Percentiles rank a stretch among this genome's conserved stretches.
These are phyloP conservation scores for Notolabrus celidotus DNA, from an alignment of 2,797 vertebrate genomes.

Conservation along the genomic window DNA sequence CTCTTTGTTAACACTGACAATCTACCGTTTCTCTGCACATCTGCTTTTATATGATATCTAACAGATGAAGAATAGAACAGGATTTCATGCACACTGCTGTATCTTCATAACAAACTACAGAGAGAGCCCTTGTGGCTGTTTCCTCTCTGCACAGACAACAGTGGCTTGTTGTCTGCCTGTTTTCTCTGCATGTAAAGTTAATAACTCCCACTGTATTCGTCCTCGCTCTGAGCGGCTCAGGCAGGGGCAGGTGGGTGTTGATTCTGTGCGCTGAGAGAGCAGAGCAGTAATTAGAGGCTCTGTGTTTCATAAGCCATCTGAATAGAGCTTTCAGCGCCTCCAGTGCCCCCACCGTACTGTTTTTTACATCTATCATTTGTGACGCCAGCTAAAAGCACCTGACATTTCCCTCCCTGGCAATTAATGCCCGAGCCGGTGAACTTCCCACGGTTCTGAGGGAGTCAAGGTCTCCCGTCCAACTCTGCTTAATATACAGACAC, in stretches of 20 bases:
- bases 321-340: slow-evolving; percentile 46
- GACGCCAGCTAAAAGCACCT: slow-evolving; percentile 67
- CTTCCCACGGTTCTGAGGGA: slow-evolving; percentile 18
- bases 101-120: neutral
- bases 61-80: too few species aligned
- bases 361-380: slow-evolving; percentile 51
- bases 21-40: too few species aligned
- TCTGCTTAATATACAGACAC: slow-evolving; percentile 35
- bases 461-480: slow-evolving; percentile 21
- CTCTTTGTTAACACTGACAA: too few species aligned
- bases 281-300: slow-evolving; percentile 61
- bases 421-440: slow-evolving; percentile 54
- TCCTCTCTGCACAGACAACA: neutral
- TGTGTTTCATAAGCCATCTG: slow-evolving; percentile 62
- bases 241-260: slow-evolving; percentile 55
- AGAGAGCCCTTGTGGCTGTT: neutral
- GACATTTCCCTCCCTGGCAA: slow-evolving; percentile 67
- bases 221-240: slow-evolving; percentile 25
- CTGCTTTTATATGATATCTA: neutral
- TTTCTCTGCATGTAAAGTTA: slow-evolving; percentile 36
- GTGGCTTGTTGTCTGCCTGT: slow-evolving; percentile 26
- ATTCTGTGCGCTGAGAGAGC: slow-evolving; percentile 27
- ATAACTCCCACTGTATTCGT: slow-evolving; percentile 27
- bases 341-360: slow-evolving; percentile 8
- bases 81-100: neutral